A percentile compares a stretch with the other conserved stretches of the same genome.
Evolutionary conservation across 1,140 invertebrate species (phyloP).

Genomic region (Drosophila chauvacae): DNA sequence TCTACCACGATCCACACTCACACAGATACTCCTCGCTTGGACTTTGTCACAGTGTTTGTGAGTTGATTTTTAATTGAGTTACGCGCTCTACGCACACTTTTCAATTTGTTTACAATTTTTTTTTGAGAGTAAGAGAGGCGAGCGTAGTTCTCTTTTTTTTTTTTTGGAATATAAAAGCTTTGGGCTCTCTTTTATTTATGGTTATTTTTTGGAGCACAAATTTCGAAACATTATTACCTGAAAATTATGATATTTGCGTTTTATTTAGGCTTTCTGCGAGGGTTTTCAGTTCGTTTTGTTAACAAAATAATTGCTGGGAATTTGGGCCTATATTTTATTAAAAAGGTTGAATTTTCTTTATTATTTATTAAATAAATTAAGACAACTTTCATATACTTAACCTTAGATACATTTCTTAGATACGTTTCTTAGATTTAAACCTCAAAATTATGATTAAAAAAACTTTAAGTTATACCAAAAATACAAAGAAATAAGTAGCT

Average conservation of each 20-base stretch:
- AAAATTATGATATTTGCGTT: background rate
- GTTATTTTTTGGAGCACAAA: background rate
- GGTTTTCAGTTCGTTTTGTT: too few relatives aligned
- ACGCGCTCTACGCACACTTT: constrained; percentile 47
- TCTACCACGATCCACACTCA: constrained; percentile 53
- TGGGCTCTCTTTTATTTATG: constrained; percentile 8
- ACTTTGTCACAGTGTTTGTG: constrained; percentile 24
- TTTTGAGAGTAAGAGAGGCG: constrained; percentile 11
- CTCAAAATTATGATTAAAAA: background rate
- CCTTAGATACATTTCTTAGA: background rate
- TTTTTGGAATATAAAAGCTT: background rate
- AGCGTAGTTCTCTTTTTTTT: constrained; percentile 5
- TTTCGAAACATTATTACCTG: background rate
- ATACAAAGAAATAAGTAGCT: background rate
- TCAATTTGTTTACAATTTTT: constrained; percentile 56
- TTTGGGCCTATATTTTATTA: background rate
- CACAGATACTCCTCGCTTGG: constrained; percentile 32
- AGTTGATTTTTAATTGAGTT: constrained; percentile 53
- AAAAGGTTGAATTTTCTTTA: background rate
- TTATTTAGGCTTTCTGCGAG: background rate
- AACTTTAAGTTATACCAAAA: too few relatives aligned
- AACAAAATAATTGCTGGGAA: background rate
- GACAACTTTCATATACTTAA: background rate
- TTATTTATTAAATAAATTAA: too few relatives aligned
- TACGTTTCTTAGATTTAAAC: background rate